These are phyloP conservation scores for Spisula solida DNA, from an alignment of 2,888 invertebrate species.

Conservation along the genomic window DNA sequence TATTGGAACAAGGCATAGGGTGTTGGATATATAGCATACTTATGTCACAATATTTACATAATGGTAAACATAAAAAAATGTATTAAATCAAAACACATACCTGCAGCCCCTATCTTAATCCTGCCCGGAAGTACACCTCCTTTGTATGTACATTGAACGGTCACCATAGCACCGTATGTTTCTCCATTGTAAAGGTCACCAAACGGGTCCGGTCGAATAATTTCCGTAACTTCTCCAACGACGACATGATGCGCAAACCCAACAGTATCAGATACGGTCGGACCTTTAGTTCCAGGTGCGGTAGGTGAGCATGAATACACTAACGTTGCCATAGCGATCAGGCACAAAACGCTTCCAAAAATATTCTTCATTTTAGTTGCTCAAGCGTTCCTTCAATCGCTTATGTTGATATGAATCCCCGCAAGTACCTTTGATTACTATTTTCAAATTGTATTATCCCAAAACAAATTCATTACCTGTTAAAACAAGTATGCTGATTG, in stretches of 20 bases:
- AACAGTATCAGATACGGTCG: slow-evolving; percentile 52
- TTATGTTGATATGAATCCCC: neutral
- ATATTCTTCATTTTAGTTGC: neutral
- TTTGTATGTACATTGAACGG: slow-evolving; percentile 63
- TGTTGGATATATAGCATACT: no score
- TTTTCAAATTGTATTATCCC: neutral
- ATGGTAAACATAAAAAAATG: neutral
- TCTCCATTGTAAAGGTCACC: neutral
- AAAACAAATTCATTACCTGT: neutral
- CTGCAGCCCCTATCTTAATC: slow-evolving; percentile 61
- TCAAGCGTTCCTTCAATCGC: neutral
- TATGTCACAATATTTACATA: neutral
- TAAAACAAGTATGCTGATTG: neutral
- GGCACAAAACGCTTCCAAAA: neutral
- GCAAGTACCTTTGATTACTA: no score
- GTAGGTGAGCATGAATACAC: slow-evolving; percentile 54
- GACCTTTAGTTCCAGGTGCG: slow-evolving; percentile 52
- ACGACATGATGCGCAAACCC: slow-evolving; percentile 48
- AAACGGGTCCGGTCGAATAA: slow-evolving; percentile 50
- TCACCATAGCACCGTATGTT: slow-evolving; percentile 58
- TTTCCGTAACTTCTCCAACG: slow-evolving; percentile 51
- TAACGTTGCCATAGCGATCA: slow-evolving; percentile 9
- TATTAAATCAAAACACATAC: slow-evolving; percentile 32
- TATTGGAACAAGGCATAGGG: no score
- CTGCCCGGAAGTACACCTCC: slow-evolving; percentile 45